These are phyloP conservation scores for Philypnodon macrostomus DNA, from an alignment of 2,797 vertebrate species.

Conservation along the genomic window DNA sequence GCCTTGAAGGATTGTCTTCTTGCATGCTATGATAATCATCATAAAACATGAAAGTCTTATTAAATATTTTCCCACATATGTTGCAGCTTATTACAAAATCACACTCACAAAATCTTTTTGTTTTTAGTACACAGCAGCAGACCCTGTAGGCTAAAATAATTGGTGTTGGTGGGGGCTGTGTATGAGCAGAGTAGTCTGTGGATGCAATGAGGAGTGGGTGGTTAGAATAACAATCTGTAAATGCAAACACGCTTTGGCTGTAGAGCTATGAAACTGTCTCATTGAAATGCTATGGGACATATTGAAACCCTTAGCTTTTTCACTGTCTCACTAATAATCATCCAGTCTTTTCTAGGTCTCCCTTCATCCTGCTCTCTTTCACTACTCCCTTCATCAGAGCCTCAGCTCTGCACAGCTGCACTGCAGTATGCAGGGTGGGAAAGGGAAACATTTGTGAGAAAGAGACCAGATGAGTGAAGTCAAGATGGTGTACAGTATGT, in stretches of 20 bases:
- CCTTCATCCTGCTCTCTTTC: slow-evolving; percentile 27
- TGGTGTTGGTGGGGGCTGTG: slow-evolving; percentile 22
- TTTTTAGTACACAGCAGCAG: slow-evolving; percentile 37
- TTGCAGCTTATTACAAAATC: slow-evolving; percentile 16
- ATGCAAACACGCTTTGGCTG: slow-evolving; percentile 57
- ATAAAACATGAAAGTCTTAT: slow-evolving; percentile 34
- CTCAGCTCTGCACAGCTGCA: slow-evolving; percentile 56
- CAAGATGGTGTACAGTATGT: background rate
- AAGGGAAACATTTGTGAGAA: slow-evolving; percentile 14
- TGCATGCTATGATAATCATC: slow-evolving; percentile 45
- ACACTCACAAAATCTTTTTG: slow-evolving; percentile 10
- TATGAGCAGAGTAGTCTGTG: slow-evolving; percentile 35
- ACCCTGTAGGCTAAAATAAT: slow-evolving; percentile 32
- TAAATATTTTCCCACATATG: slow-evolving; percentile 32
- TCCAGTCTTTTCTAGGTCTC: slow-evolving; percentile 58
- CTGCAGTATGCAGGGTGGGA: slow-evolving; percentile 31
- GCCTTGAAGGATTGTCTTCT: slow-evolving; percentile 32
- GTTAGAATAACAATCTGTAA: slow-evolving; percentile 67
- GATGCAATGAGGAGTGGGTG: slow-evolving; percentile 51
- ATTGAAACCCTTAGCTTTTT: slow-evolving; percentile 64
- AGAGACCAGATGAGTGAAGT: slow-evolving; percentile 10
- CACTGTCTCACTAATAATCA: slow-evolving; percentile 57
- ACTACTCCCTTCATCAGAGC: slow-evolving; percentile 21
- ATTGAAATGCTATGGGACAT: slow-evolving; percentile 64
- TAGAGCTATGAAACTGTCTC: slow-evolving; percentile 54